Base-by-base conservation (phyloP, 2,113 vertebrate genomes). In the Australoheros scitulus region DNA sequence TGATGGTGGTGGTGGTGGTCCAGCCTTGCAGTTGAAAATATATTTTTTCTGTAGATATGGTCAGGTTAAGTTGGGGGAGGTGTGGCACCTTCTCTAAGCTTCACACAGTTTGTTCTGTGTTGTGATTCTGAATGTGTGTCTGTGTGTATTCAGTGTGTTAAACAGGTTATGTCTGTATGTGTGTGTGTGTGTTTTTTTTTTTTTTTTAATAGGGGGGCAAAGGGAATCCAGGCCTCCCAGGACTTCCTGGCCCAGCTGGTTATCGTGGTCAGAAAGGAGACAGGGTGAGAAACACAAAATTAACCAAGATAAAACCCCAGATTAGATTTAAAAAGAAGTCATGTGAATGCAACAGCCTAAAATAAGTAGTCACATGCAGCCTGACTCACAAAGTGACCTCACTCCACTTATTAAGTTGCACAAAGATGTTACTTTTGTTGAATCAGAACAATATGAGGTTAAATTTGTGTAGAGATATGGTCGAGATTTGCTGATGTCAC, bases 221-320 rank as follows among this genome's bases (percentile, higher is more conserved):
- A 91, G 98, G 98, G 17, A 95, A 96, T 87, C 96, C 94, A 20
- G 98, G 98, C 32, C 95, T 98, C 85, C 97, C 97, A 72, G 98
- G 98, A 88, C 92, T 98, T 79, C 97, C 98, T 68, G 98, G 98
- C 11, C 96, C 97, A 22, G 93, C 97, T 87, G 98, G 98, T 56
- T 96, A 97, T 61, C 94, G 89, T 78, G 98, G 98, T 74, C 92
- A 95, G 91, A 97, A 96, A 90, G 98, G 98, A 70, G 97, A 98
- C 87, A 95, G 97, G 97, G 98, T 99, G 96, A 97, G 97, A 89
- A 24, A 70, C 75, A n/a, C 18, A 11, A 56, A 57, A 13, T 7
- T 7, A 78, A 20, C 55, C 41, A 29, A 68, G 41, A 9, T 22
- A 14, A 17, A 22, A 47, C 57, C 1, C 17, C 24, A 61, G 41